These are phyloP conservation scores for Rotaria sp. DNA, from an alignment of 2,888 invertebrate species.

Conservation along the genomic window DNA sequence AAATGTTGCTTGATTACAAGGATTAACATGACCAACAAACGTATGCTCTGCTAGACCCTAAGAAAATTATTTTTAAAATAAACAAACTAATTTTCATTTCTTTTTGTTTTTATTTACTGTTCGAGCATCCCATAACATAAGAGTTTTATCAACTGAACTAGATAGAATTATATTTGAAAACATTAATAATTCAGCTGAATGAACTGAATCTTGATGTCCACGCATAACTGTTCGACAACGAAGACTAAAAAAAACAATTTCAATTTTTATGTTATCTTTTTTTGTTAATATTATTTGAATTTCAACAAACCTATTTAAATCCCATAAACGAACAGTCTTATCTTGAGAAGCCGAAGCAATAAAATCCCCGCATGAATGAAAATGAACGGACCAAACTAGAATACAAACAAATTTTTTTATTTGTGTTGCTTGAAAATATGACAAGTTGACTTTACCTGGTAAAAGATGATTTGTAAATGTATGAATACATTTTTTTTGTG, in stretches of 20 bases:
- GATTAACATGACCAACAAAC: conserved; percentile 53
- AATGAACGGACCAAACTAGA: conserved; percentile 53
- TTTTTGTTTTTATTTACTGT: conserved; percentile 46
- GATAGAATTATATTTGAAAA: conserved; percentile 54
- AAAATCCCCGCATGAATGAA: conserved; percentile 55
- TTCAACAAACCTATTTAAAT: conserved; percentile 48
- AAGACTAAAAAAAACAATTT: conserved; percentile 44
- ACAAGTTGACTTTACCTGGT: conserved; percentile 46
- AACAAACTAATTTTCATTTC: neutral
- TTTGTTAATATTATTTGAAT: neutral
- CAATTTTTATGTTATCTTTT: neutral
- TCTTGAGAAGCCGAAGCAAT: conserved; percentile 55
- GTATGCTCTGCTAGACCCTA: conserved; percentile 40
- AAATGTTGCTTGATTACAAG: conserved; percentile 53
- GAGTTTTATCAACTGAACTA: conserved; percentile 54
- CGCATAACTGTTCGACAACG: conserved; percentile 53
- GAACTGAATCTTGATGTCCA: conserved; percentile 55
- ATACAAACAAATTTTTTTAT: neutral
- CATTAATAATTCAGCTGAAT: conserved; percentile 53
- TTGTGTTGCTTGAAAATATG: neutral
- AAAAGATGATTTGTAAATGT: conserved; percentile 55
- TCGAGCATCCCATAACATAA: conserved; percentile 55
- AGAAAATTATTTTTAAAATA: neutral
- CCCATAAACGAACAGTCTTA: conserved; percentile 54
- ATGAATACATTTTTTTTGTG: conserved; percentile 53